Percentiles rank a stretch among this genome's conserved stretches.
phyloP scores from a whole-genome alignment of 1,140 invertebrate genomes.

The Procambarus virginalis region DNA sequence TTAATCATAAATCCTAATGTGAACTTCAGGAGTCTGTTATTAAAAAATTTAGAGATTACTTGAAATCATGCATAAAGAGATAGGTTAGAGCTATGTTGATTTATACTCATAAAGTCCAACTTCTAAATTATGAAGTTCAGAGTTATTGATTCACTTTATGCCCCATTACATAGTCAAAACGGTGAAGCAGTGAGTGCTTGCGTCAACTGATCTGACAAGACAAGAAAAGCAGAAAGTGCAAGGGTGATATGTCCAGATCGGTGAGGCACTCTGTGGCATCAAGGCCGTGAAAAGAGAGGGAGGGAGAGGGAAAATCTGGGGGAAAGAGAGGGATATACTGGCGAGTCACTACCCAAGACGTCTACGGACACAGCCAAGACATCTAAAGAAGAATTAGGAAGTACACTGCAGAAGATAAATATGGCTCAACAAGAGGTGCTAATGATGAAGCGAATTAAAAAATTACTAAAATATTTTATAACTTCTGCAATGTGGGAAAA shows the following conservation, averaged over 20 bases:
- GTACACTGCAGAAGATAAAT: constrained; percentile 22
- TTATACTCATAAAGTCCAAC: no score
- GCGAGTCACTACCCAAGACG: constrained; percentile 15
- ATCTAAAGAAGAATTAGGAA: constrained; percentile 36
- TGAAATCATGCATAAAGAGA: no score
- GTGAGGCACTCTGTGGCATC: background rate
- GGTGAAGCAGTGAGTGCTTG: no score
- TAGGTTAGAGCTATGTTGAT: no score
- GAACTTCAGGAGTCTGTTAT: no score
- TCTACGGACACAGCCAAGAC: constrained; percentile 43
- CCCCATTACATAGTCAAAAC: no score
- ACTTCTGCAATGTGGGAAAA: constrained; percentile 30
- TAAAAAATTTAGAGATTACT: no score
- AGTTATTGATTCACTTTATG: no score
- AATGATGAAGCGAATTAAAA: background rate
- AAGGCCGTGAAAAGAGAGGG: background rate
- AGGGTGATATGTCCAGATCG: background rate
- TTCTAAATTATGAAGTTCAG: no score
- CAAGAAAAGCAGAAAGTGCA: no score
- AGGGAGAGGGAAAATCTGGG: background rate
- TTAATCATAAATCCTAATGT: no score
- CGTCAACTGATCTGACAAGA: no score
- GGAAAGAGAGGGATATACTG: constrained; percentile 8
- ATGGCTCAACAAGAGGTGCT: background rate
- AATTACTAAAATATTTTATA: background rate